Evolutionary conservation across 64 coral and sea anemone species (phyloP), one percentile per base, ranked within the genome.

Genomic region (Porites lutea): DNA sequence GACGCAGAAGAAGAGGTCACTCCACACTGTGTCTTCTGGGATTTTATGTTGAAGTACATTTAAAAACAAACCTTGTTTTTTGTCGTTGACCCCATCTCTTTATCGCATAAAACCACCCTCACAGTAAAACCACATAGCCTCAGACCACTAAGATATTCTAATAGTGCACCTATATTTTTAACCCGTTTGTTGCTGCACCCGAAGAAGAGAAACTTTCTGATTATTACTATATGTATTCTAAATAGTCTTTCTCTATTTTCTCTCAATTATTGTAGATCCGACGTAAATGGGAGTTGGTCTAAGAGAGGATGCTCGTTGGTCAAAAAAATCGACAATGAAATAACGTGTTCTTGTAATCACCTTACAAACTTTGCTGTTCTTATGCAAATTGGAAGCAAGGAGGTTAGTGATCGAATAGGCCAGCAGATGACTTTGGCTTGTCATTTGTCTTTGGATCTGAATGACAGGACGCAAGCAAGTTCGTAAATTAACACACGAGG

Each of bases 321-420:
- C 47, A 43, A 75, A 50, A 48, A 2, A 47, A 12, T 48, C 46
- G 12, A 48, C 12, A 47, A 49, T 2, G 12, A 75, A 12, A 50
- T 75, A 4, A 75, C 12, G 12, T 75, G 72, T 46, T 16, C 11
- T 46, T 75, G 72, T 49, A 51, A 75, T 75, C 72, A 75, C 49
- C 72, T 75, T 46, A 75, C 72, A 75, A 75, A 75, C 72, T 75
- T 75, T 75, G 72, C 72, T 75, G 72, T 75, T 51, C 45, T 75
- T 6, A 75, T 75, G 72, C 72, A 75, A 75, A 5, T 75, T 75
- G 72, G 46, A 13, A 13, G 49, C 72, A 75, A 48, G 0, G 49
- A 47, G 72, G 72, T 75, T 15, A 18, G 72, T 14, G 47, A 57
- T 37, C 27, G 27, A 57, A 51, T 48, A 12, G 12, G 7, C 7